These are phyloP conservation scores for Eucera pruinosa DNA, from an alignment of 2,888 invertebrate genomes.

Conservation along the genomic window DNA sequence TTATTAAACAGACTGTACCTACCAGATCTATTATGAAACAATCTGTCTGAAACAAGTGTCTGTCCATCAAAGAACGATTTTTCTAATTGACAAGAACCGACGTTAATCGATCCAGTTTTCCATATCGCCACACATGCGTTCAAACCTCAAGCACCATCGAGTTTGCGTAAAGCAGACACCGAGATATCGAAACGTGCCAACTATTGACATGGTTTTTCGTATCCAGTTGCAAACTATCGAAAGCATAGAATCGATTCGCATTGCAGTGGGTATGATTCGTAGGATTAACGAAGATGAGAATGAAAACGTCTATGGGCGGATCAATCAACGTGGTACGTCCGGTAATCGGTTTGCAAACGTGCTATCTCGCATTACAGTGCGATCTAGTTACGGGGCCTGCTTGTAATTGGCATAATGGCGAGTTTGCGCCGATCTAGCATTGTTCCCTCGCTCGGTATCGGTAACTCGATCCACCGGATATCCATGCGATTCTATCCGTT, in stretches of 20 bases:
- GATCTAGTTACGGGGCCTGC: conserved; percentile 21
- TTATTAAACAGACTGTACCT: too few relatives aligned
- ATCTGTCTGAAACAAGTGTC: background rate
- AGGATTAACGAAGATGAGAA: background rate
- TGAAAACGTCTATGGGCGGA: background rate
- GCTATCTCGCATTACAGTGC: conserved; percentile 32
- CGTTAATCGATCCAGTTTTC: background rate
- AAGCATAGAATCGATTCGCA: background rate
- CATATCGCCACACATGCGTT: background rate
- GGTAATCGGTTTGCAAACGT: conserved; percentile 25
- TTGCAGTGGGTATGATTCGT: background rate
- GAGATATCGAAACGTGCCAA: background rate
- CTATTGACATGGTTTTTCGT: too few relatives aligned
- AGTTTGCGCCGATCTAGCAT: conserved; percentile 37
- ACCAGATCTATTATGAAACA: too few relatives aligned
- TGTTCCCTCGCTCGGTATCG: conserved; percentile 6
- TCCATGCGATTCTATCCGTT: conserved; percentile 7
- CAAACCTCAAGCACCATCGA: conserved; percentile 6
- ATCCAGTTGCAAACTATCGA: conserved; percentile 2
- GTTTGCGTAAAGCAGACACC: background rate
- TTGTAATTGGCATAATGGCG: conserved; percentile 42
- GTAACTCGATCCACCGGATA: conserved; percentile 28
- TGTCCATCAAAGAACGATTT: conserved; percentile 12
- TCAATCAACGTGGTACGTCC: background rate
- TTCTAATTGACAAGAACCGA: background rate